Evolutionary conservation across 2,113 vertebrate genomes (phyloP).

Genomic region (Sapayoa aenigma): DNA sequence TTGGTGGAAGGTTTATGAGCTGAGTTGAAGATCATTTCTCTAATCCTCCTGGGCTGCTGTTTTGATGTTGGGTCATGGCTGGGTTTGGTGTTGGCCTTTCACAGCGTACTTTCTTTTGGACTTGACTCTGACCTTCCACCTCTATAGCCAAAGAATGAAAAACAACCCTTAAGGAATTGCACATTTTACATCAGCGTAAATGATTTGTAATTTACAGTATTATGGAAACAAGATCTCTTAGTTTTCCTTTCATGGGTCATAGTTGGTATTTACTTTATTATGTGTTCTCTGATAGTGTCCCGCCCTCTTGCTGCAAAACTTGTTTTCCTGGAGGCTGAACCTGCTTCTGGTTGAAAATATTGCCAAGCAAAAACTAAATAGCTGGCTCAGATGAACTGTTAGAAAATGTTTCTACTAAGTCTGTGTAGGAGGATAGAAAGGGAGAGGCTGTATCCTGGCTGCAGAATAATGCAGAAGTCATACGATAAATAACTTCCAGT

Average conservation of each 20-base stretch:
- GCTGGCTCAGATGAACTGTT: constrained; percentile 34
- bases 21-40: neutral
- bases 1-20: neutral
- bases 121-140: neutral
- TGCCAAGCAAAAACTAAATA: constrained; percentile 12
- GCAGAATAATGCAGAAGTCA: constrained; percentile 28
- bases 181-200: neutral
- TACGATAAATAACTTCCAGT: constrained; percentile 18
- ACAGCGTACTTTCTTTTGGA: neutral
- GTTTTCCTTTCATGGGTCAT: neutral
- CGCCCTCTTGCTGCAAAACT: constrained; percentile 50
- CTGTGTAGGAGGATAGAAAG: constrained; percentile 49
- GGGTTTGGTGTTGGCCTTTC: neutral
- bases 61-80: neutral
- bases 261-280: constrained; percentile 35
- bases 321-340: constrained; percentile 49
- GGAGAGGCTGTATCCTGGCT: constrained; percentile 29
- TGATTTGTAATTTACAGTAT: neutral
- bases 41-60: neutral
- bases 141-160: neutral
- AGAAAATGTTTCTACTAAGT: constrained; percentile 31
- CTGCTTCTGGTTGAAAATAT: constrained; percentile 26
- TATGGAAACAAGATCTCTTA: neutral
- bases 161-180: neutral
- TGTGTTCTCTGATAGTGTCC: constrained; percentile 38